Evolutionary conservation across 1,140 invertebrate genomes (phyloP).

Genomic region (Propsilocerus akamusi): DNA sequence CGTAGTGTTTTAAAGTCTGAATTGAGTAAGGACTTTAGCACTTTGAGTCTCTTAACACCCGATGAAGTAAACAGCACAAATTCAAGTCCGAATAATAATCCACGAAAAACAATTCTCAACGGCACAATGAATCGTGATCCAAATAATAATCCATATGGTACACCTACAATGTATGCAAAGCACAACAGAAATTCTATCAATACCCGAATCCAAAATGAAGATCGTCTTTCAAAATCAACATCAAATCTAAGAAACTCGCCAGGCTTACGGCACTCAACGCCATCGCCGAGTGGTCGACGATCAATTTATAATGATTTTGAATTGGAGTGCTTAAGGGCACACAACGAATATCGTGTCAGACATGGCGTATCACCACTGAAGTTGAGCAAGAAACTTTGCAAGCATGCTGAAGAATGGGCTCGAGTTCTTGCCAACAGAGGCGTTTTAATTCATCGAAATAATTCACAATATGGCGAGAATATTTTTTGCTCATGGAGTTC

Average conservation of each 20-base stretch:
- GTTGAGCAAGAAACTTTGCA: conserved; percentile 48
- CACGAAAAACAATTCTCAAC: neutral
- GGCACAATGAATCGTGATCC: neutral
- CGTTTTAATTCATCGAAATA: conserved; percentile 51
- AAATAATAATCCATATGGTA: conserved; percentile 1
- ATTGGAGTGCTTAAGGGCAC: conserved; percentile 44
- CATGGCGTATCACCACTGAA: conserved; percentile 49
- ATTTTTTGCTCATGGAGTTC: conserved; percentile 58
- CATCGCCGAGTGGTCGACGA: neutral
- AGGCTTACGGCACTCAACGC: conserved; percentile 5
- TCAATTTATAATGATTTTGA: conserved; percentile 26
- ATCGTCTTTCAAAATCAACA: neutral
- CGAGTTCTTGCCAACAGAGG: conserved; percentile 40
- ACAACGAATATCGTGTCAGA: conserved; percentile 52
- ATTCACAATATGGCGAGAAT: conserved; percentile 64
- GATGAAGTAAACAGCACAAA: neutral
- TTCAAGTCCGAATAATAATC: neutral
- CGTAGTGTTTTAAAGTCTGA: conserved; percentile 6
- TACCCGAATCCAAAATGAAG: neutral
- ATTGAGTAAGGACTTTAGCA: neutral
- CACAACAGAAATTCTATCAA: neutral
- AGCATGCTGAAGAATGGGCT: conserved; percentile 68
- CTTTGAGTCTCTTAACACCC: neutral
- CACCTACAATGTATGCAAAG: neutral
- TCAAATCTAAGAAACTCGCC: neutral